Percentiles rank a stretch among this genome's conserved stretches.
Evolutionary conservation across 1,140 invertebrate genomes (phyloP).

Genomic region (Zaprionus ornatus): DNA sequence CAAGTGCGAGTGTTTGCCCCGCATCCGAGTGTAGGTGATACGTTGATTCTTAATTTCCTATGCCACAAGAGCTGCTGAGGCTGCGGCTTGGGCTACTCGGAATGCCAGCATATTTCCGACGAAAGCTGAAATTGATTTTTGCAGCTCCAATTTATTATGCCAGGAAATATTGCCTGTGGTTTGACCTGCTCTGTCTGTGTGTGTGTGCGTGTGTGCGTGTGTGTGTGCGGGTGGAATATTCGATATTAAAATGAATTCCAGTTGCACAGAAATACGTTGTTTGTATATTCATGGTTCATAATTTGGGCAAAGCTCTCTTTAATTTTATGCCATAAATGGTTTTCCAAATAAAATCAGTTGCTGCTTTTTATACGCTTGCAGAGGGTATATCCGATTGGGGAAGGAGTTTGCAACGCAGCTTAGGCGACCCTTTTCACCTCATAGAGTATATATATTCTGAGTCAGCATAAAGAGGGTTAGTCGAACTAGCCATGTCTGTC

Average conservation of each 20-base stretch:
- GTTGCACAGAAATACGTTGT: background rate
- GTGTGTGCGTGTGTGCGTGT: constrained; percentile 9
- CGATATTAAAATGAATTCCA: constrained; percentile 45
- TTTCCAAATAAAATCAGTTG: background rate
- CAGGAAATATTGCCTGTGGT: constrained; percentile 50
- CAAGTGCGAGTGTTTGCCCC: background rate
- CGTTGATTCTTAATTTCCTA: constrained; percentile 71
- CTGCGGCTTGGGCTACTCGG: background rate
- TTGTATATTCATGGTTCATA: background rate
- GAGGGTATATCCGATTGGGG: too few species aligned
- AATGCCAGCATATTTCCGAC: constrained; percentile 32
- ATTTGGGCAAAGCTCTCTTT: background rate
- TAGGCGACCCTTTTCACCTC: too few species aligned
- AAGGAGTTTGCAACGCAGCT: too few species aligned
- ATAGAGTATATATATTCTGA: too few species aligned
- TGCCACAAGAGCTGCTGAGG: constrained; percentile 19
- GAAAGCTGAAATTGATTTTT: constrained; percentile 70
- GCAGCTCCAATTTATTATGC: constrained; percentile 60
- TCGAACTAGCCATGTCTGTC: too few species aligned
- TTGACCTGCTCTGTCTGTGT: background rate
- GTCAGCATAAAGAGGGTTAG: too few species aligned
- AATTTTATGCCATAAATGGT: constrained; percentile 1
- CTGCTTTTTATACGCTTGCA: background rate
- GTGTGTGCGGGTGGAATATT: constrained; percentile 8
- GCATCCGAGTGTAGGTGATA: constrained; percentile 15